A percentile compares a stretch with the other conserved stretches of the same genome.
Evolutionary conservation across 2,888 invertebrate species (phyloP).

Genomic region (Lithophane semibrunnea): DNA sequence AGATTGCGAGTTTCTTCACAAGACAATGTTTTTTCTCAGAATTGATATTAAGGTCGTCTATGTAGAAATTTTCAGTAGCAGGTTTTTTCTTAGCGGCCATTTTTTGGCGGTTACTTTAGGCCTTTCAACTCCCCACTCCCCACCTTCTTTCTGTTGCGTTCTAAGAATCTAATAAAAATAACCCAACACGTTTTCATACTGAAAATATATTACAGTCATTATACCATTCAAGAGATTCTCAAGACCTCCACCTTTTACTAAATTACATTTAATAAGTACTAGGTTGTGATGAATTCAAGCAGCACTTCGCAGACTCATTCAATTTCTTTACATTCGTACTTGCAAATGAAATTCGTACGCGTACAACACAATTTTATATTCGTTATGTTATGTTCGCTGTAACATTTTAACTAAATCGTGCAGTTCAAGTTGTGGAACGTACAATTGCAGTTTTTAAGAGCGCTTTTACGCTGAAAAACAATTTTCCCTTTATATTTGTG

Average conservation of each 20-base stretch:
- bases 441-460: slow-evolving; percentile 51
- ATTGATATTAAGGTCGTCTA: background rate
- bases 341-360: slow-evolving; percentile 51
- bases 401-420: slow-evolving; percentile 51
- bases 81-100: background rate
- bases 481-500: slow-evolving; percentile 44
- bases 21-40: background rate
- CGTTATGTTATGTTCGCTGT: slow-evolving; percentile 48
- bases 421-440: slow-evolving; percentile 37
- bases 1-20: background rate
- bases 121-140: too few relatives aligned
- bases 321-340: slow-evolving; percentile 53
- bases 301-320: slow-evolving; percentile 41
- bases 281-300: slow-evolving; percentile 47
- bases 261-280: slow-evolving; percentile 52
- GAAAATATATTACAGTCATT: slow-evolving; percentile 21
- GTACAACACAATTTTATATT: slow-evolving; percentile 50
- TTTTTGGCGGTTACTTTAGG: background rate
- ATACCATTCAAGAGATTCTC: slow-evolving; percentile 24
- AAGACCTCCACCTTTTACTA: slow-evolving; percentile 31
- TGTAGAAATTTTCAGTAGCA: background rate
- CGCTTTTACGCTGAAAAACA: slow-evolving; percentile 45
- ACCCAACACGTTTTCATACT: slow-evolving; percentile 8
- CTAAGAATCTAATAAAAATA: slow-evolving; percentile 25
- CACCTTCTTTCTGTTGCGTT: background rate